Evolutionary conservation across 2,888 invertebrate species (phyloP).

Genomic region (Drosophila subquinaria): DNA sequence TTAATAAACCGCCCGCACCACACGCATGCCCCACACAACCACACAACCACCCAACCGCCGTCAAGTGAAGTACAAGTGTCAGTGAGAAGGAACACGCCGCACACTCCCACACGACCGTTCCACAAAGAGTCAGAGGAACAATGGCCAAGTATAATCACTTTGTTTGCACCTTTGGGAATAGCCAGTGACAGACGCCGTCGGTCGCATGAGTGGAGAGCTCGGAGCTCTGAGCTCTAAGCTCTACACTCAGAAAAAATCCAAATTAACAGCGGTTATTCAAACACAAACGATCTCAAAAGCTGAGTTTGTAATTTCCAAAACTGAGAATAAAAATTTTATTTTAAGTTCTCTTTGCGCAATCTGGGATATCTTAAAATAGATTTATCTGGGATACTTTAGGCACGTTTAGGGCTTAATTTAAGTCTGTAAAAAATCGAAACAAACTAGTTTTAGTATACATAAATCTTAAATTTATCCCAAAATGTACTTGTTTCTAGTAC

Average conservation of each 20-base stretch:
- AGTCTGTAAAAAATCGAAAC: no score
- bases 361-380: no score
- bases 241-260: background rate
- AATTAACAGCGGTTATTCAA: no score
- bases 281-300: no score
- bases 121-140: constrained; percentile 67
- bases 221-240: constrained; percentile 25
- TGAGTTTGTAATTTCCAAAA: no score
- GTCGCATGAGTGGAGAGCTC: constrained; percentile 65
- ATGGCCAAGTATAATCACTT: constrained; percentile 83
- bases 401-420: no score
- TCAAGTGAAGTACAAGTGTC: constrained; percentile 15
- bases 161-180: constrained; percentile 84
- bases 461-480: no score
- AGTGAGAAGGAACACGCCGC: constrained; percentile 34
- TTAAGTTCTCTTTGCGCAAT: no score
- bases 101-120: constrained; percentile 50
- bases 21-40: constrained; percentile 30
- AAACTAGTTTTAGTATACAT: no score
- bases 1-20: constrained; percentile 70
- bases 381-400: no score
- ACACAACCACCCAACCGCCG: background rate
- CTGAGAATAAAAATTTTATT: no score
- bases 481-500: no score
- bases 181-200: constrained; percentile 75